These are phyloP conservation scores for Peucedramus taeniatus DNA, from an alignment of 2,113 vertebrate genomes.

Conservation along the genomic window DNA sequence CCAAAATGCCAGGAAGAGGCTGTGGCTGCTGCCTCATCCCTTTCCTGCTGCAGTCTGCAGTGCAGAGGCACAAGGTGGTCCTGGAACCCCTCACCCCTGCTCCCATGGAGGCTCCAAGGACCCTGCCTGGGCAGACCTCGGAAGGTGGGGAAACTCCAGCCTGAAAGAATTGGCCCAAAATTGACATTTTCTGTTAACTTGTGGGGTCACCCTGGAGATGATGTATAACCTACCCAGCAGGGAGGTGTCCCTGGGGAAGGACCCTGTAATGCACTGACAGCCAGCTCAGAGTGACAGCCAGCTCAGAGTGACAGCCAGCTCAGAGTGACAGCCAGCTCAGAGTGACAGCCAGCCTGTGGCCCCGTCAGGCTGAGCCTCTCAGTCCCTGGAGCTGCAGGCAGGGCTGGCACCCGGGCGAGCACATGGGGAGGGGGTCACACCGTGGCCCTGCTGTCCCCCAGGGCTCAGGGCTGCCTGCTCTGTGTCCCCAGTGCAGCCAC, in stretches of 20 bases:
- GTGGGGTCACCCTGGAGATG: neutral
- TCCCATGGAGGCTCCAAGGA: neutral
- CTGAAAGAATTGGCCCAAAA: neutral
- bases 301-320: neutral
- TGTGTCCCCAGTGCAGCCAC: constrained; percentile 66
- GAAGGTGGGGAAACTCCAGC: neutral
- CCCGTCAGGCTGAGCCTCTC: rapidly evolving
- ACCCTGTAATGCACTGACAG: neutral
- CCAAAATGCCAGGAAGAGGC: neutral
- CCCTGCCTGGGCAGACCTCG: neutral
- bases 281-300: neutral
- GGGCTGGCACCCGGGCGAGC: rapidly evolving
- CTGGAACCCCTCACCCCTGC: neutral
- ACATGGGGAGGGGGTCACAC: rapidly evolving
- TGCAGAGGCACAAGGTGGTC: neutral
- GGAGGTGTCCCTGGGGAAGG: neutral
- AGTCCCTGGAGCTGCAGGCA: neutral
- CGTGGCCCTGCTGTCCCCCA: rapidly evolving
- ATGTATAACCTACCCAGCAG: neutral
- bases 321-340: neutral
- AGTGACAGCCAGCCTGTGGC: rapidly evolving
- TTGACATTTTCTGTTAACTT: neutral
- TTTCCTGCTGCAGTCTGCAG: neutral
- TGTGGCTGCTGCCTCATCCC: neutral
- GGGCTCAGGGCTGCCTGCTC: neutral